phyloP scores from a whole-genome alignment of 1,140 invertebrate genomes.

The Trichonephila clavata region DNA sequence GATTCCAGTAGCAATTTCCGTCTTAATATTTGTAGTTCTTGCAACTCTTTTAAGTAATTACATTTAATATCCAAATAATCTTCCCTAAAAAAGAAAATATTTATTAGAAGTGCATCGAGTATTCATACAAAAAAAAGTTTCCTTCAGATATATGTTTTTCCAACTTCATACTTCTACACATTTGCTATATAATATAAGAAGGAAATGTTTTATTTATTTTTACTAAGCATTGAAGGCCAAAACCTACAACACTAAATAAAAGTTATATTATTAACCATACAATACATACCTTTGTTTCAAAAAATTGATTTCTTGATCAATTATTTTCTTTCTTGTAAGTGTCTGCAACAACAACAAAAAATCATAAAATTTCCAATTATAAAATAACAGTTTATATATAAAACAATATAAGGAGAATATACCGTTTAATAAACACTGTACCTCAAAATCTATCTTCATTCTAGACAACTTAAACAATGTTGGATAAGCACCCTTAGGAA shows the following conservation, averaged over 20 bases:
- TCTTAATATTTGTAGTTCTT: conserved; percentile 50
- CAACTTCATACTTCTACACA: too few species aligned
- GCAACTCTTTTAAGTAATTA: conserved; percentile 63
- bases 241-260: too few species aligned
- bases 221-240: too few species aligned
- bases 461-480: conserved; percentile 51
- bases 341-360: conserved; percentile 22
- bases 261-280: neutral
- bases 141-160: too few species aligned
- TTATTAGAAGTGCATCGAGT: neutral
- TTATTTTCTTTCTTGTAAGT: conserved; percentile 38
- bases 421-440: neutral
- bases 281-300: conserved; percentile 38
- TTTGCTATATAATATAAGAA: too few species aligned
- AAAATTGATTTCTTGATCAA: conserved; percentile 59
- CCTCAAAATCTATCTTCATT: conserved; percentile 65
- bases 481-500: conserved; percentile 68
- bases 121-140: too few species aligned
- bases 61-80: conserved; percentile 35
- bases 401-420: neutral
- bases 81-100: conserved; percentile 34
- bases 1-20: conserved; percentile 30
- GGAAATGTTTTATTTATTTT: too few species aligned
- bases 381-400: neutral
- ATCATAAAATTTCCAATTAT: too few species aligned